These are phyloP conservation scores for Orchestia grillus DNA, from an alignment of 1,140 invertebrate species.

Conservation along the genomic window DNA sequence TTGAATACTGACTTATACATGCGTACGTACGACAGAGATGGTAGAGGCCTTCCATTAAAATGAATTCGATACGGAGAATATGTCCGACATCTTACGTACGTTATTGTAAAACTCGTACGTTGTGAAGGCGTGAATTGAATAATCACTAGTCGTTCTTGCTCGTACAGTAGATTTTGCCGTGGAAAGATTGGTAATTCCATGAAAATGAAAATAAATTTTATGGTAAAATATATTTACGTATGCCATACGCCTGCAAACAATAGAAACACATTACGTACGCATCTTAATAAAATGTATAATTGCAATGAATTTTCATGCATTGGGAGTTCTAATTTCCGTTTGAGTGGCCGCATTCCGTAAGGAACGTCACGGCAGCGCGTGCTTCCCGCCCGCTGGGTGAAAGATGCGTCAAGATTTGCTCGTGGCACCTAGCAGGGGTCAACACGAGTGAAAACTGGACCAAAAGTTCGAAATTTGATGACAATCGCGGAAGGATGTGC, in stretches of 20 bases:
- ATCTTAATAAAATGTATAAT: neutral
- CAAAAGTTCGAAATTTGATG: too few species aligned
- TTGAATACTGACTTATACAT: too few species aligned
- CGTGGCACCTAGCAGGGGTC: too few species aligned
- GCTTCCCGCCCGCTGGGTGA: neutral
- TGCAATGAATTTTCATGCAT: neutral
- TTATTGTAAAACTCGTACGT: neutral
- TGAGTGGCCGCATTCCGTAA: neutral
- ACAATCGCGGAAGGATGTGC: too few species aligned
- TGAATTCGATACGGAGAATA: neutral
- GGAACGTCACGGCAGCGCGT: neutral
- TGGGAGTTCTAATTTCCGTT: neutral
- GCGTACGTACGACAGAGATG: neutral
- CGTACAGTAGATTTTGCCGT: neutral
- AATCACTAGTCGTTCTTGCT: neutral
- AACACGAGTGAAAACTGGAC: too few species aligned
- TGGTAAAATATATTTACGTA: neutral
- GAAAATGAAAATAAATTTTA: neutral
- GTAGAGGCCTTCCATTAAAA: neutral
- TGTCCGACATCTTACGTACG: neutral
- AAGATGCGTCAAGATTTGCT: too few species aligned
- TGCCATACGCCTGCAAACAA: neutral
- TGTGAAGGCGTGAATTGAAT: too few species aligned
- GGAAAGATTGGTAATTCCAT: neutral
- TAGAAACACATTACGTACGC: neutral